These are phyloP conservation scores for Hozukius guyotensis DNA, from an alignment of 2,797 vertebrate species.

Conservation along the genomic window DNA sequence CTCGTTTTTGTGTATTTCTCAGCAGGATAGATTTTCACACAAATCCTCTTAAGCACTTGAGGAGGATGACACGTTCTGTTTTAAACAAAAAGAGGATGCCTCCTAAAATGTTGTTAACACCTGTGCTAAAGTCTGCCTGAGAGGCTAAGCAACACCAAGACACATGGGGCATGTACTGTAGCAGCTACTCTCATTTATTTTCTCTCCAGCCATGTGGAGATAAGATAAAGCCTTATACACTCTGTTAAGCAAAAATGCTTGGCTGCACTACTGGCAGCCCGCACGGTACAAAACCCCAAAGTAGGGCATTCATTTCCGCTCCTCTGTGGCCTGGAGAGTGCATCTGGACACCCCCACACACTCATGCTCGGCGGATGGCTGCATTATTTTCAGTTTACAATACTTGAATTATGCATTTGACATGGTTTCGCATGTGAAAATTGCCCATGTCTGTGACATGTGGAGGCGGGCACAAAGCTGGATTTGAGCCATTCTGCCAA, in stretches of 20 bases:
- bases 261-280: conserved; percentile 43
- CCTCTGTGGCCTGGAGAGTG: conserved; percentile 56
- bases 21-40: not conserved
- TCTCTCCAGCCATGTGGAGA: conserved; percentile 61
- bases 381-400: conserved; percentile 65
- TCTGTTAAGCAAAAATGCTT: conserved; percentile 59
- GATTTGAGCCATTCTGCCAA: conserved; percentile 48
- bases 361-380: conserved; percentile 38
- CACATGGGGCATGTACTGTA: conserved; percentile 35
- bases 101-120: conserved; percentile 55
- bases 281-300: conserved; percentile 42
- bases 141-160: conserved; percentile 38
- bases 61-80: not conserved
- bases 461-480: conserved; percentile 48
- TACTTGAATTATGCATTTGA: conserved; percentile 64
- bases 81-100: conserved; percentile 12
- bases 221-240: conserved; percentile 64
- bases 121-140: conserved; percentile 47
- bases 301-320: conserved; percentile 64
- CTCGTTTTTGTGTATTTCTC: not conserved
- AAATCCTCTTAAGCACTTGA: conserved; percentile 28
- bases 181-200: conserved; percentile 56
- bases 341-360: conserved; percentile 55
- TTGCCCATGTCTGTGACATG: conserved; percentile 61
- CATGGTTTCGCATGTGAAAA: conserved; percentile 59